phyloP scores from a whole-genome alignment of 2,888 invertebrate genomes.

The Nemoura dubitans region DNA sequence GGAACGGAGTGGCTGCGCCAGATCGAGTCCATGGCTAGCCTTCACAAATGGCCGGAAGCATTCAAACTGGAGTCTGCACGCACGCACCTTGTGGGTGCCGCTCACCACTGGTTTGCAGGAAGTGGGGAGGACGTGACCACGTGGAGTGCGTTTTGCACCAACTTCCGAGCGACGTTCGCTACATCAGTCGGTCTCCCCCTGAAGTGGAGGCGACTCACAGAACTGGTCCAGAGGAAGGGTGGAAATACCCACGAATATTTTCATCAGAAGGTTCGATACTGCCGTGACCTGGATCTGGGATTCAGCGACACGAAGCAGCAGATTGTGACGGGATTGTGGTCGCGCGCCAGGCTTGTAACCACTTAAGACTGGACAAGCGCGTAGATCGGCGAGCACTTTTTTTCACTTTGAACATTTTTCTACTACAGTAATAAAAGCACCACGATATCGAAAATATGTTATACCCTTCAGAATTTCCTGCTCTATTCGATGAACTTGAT shows the following conservation, averaged over 20 bases:
- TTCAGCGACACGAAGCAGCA: constrained; percentile 25
- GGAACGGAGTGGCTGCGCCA: background rate
- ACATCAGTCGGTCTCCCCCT: background rate
- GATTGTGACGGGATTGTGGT: background rate
- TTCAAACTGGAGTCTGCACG: constrained; percentile 14
- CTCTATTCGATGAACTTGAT: no score
- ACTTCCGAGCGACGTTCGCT: background rate
- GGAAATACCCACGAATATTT: constrained; percentile 20
- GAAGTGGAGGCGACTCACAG: background rate
- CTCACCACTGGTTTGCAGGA: background rate
- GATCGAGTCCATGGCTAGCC: background rate
- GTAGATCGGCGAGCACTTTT: no score
- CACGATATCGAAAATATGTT: no score
- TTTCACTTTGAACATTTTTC: no score
- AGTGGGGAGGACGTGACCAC: background rate
- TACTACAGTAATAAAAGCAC: no score
- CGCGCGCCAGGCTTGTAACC: background rate
- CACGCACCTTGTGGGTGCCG: background rate
- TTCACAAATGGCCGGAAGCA: background rate
- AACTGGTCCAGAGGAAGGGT: background rate
- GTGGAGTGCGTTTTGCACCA: background rate
- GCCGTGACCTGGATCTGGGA: constrained; percentile 1
- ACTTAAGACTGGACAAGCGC: no score
- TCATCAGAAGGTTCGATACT: background rate
- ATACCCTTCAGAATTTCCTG: no score